Conservation (phyloP, 2,888 invertebrate genomes). For the Crossocerus cetratus region DNA sequence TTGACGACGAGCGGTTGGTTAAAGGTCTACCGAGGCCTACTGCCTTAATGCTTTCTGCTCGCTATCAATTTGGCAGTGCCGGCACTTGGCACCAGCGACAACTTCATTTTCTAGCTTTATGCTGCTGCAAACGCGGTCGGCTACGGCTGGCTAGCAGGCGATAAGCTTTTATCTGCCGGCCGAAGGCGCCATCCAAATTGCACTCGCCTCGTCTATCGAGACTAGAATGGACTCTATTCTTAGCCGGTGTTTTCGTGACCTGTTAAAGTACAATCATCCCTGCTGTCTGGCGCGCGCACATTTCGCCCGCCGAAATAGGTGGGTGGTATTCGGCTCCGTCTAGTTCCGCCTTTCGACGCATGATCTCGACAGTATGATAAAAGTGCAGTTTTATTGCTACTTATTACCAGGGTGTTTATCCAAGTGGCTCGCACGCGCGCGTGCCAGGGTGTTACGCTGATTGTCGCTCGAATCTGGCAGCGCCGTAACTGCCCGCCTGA, state of each 20-base stretch:
- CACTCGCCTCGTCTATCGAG: not conserved
- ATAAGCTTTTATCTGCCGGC: slow-evolving; percentile 10
- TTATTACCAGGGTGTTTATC: too few relatives aligned
- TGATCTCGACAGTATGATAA: too few relatives aligned
- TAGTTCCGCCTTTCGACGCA: too few relatives aligned
- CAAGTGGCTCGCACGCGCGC: too few relatives aligned
- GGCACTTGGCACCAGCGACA: slow-evolving; percentile 37
- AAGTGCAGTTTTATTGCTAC: too few relatives aligned
- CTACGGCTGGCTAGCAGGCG: slow-evolving; percentile 15
- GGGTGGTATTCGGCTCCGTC: too few relatives aligned
- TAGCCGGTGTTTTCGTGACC: not conserved
- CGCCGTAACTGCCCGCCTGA: slow-evolving; percentile 34
- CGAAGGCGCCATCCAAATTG: slow-evolving; percentile 27
- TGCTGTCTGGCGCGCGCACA: too few relatives aligned
- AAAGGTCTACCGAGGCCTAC: slow-evolving; percentile 27
- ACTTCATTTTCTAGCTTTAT: slow-evolving; percentile 37
- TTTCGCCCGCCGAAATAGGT: too few relatives aligned
- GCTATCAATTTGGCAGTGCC: slow-evolving; percentile 40
- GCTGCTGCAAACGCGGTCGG: slow-evolving; percentile 13
- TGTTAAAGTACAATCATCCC: too few relatives aligned
- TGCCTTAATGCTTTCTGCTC: not conserved
- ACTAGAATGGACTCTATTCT: not conserved
- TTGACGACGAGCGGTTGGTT: slow-evolving; percentile 2
- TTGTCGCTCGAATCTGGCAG: slow-evolving; percentile 55
- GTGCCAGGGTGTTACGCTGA: slow-evolving; percentile 16